Base-by-base conservation (phyloP, 2,888 invertebrate genomes). In the Mellilla xanthometata region DNA sequence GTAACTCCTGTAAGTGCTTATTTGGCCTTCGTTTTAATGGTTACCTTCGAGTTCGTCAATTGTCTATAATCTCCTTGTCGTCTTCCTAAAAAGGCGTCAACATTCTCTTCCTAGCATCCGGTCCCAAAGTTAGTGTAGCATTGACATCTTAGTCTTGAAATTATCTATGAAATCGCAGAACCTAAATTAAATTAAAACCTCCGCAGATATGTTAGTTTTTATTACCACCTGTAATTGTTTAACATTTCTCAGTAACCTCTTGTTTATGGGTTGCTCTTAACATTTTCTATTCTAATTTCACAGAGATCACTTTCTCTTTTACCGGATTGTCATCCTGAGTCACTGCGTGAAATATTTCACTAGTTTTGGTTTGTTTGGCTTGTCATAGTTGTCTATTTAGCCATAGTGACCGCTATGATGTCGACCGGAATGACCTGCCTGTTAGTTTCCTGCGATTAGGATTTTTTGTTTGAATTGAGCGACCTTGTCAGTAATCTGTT, bases 1-100 rank as follows among this genome's bases (percentile, higher is more conserved):
- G 6, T 5, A 19, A 19, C 3, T 6, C 3, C 58, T 62, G 59
- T 71, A 62, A 67, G 60, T 58, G 39, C 50, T 46, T 56, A 49
- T 50, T 9, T 26, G 31, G n/a, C 39, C 45, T 46, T 46, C 39
- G 12, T 27, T 46, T 27, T 11, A 28, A 29, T 31, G 8, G 15
- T 7, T 30, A 19, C 35, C 22, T 33, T 8, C 24, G 24, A 39
- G 33, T 23, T 15, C 15, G 30, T 30, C 39, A 12, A 39, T 45
- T 45, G 45, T 34, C 34, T 34, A 12, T 36, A 28, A 36, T 27
- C 15, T 43, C 3, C 22, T 1, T 24, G 32, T 38, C 32, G 28
- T 38, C 24, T 42, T 11, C 23, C 8, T n/a, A 9, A 30, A 12
- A 33, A 19, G 1, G 6, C 19, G 26, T 5, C 9, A 26, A 27